These are phyloP conservation scores for Nyctibius bracteatus DNA, from an alignment of 2,113 vertebrate species.

Conservation along the genomic window DNA sequence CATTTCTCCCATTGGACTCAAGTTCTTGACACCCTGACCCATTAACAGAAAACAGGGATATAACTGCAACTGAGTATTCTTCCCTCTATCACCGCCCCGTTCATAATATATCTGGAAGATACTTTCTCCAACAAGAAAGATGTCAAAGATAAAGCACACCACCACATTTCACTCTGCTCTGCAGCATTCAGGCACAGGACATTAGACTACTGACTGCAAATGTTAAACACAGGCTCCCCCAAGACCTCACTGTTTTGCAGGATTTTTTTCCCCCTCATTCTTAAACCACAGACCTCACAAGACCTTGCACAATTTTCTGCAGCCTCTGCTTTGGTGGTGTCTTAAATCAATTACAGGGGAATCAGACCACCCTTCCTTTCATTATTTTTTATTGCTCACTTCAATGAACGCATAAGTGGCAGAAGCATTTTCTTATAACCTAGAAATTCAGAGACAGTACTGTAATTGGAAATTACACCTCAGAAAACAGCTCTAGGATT, in stretches of 20 bases:
- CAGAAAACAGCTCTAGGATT: conserved; percentile 49
- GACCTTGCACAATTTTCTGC: neutral
- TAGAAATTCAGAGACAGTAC: conserved; percentile 43
- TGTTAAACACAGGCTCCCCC: neutral
- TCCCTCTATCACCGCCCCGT: fast-evolving
- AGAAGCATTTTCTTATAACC: neutral
- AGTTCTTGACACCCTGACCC: neutral
- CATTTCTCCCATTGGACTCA: neutral
- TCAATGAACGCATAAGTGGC: conserved; percentile 22
- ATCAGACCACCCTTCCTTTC: conserved; percentile 10
- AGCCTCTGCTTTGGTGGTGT: neutral
- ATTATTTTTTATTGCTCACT: conserved; percentile 23
- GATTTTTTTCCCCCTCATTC: neutral
- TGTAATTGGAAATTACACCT: conserved; percentile 32
- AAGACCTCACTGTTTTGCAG: neutral
- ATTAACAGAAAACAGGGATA: neutral
- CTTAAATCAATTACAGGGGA: neutral
- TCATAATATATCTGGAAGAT: neutral
- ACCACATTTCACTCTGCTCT: neutral
- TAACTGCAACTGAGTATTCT: neutral
- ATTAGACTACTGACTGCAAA: neutral
- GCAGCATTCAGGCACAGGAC: neutral
- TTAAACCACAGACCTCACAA: neutral
- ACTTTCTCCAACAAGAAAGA: neutral
- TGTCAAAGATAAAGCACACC: neutral